These are phyloP conservation scores for Tetragonula clypearis DNA, from an alignment of 1,140 invertebrate species.

Conservation along the genomic window DNA sequence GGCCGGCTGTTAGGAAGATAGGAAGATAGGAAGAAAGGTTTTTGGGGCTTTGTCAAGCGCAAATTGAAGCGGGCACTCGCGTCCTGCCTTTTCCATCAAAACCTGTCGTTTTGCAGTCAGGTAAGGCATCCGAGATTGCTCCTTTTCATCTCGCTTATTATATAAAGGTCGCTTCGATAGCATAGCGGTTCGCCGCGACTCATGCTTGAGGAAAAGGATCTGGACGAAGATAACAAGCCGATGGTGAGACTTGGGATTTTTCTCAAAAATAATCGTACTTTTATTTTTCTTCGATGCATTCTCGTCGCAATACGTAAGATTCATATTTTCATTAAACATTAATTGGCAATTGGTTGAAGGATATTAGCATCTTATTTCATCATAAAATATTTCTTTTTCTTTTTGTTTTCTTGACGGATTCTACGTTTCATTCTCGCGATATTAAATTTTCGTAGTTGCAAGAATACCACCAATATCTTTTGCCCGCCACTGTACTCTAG, in stretches of 20 bases:
- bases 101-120: not conserved
- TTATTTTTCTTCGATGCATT: not conserved
- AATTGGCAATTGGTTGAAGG: no score
- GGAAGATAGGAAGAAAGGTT: slow-evolving; percentile 32
- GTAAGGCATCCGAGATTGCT: not conserved
- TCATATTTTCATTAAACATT: not conserved
- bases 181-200: not conserved
- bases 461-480: no score
- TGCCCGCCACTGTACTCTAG: not conserved
- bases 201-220: not conserved
- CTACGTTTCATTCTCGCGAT: no score
- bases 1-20: slow-evolving; percentile 5
- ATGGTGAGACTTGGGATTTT: not conserved
- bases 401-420: not conserved
- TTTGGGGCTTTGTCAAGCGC: slow-evolving; percentile 31
- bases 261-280: not conserved
- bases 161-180: slow-evolving; percentile 28
- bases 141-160: slow-evolving; percentile 23
- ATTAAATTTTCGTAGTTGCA: no score
- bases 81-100: not conserved
- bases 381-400: not conserved
- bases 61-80: slow-evolving; percentile 48
- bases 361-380: no score
- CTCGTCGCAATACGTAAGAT: not conserved
- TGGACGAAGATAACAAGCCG: not conserved